Percentiles rank a stretch among this genome's conserved stretches.
Evolutionary conservation across 2,888 invertebrate genomes (phyloP).

Genomic region (Acanthosepion pharaonis): DNA sequence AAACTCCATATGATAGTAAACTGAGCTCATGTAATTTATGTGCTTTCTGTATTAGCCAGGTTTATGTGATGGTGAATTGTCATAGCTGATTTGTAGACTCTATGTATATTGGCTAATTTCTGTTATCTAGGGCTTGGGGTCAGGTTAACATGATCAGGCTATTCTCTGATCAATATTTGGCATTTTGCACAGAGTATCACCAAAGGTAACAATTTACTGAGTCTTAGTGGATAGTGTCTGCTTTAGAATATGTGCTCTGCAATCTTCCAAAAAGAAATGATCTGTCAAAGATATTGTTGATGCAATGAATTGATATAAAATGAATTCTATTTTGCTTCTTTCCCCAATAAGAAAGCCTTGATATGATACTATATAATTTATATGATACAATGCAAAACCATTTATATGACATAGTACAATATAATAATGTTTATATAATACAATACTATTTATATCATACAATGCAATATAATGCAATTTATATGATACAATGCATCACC

Average conservation of each 20-base stretch:
- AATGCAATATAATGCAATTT: too few species aligned
- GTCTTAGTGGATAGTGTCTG: not conserved
- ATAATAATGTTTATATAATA: too few species aligned
- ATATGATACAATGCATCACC: too few species aligned
- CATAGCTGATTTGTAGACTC: not conserved
- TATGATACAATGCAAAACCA: too few species aligned
- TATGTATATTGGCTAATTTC: constrained; percentile 18
- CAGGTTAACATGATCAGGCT: not conserved
- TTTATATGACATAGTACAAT: too few species aligned
- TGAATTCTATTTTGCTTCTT: too few species aligned
- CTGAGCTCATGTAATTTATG: not conserved
- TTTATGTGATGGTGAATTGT: not conserved
- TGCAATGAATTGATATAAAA: not conserved
- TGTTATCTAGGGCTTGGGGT: constrained; percentile 12
- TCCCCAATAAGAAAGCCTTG: too few species aligned
- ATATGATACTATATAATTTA: too few species aligned
- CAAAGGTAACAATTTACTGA: not conserved
- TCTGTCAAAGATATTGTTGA: not conserved
- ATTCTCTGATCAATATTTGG: constrained; percentile 14
- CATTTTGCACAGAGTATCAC: too few species aligned
- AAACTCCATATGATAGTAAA: not conserved
- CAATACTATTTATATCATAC: too few species aligned
- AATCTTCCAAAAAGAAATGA: not conserved
- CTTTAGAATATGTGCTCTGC: not conserved
- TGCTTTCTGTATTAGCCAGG: not conserved